Conservation (phyloP, 1,140 invertebrate species). For the Agrypnia vestita region DNA sequence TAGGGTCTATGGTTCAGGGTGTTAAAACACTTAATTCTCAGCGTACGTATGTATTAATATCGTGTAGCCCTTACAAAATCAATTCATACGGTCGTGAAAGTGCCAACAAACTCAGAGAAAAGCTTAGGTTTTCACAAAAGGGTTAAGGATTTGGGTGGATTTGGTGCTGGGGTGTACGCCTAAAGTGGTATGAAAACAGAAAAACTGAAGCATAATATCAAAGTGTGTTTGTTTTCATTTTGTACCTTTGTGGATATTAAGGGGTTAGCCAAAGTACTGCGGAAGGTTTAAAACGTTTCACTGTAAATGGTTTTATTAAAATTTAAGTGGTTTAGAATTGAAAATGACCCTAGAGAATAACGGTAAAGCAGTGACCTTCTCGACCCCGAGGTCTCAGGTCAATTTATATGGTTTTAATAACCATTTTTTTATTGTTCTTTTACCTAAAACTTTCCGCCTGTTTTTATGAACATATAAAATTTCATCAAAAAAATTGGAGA, state of each 20-base stretch:
- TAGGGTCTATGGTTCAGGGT: too few species aligned
- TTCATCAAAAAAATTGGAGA: too few species aligned
- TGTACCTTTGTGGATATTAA: neutral
- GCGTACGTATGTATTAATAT: too few species aligned
- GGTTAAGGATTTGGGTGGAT: neutral
- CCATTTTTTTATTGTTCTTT: too few species aligned
- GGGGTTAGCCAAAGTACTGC: neutral
- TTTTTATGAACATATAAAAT: too few species aligned
- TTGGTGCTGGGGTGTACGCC: neutral
- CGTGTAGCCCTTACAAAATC: neutral
- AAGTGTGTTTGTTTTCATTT: constrained; percentile 7
- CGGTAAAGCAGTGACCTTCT: too few species aligned
- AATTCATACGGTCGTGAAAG: neutral
- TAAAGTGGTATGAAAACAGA: neutral
- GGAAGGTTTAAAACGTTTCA: neutral
- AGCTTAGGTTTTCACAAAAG: neutral
- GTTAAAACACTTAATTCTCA: too few species aligned
- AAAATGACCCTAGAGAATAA: too few species aligned
- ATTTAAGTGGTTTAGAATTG: too few species aligned
- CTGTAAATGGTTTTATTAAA: neutral
- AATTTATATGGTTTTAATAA: too few species aligned
- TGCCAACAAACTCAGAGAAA: neutral
- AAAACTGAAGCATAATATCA: neutral
- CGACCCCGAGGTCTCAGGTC: too few species aligned
- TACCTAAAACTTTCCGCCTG: too few species aligned